A percentile compares a stretch with the other conserved stretches of the same genome.
Evolutionary conservation across 2,888 invertebrate species (phyloP).

Genomic region (Sinodicranocentrus sp.): DNA sequence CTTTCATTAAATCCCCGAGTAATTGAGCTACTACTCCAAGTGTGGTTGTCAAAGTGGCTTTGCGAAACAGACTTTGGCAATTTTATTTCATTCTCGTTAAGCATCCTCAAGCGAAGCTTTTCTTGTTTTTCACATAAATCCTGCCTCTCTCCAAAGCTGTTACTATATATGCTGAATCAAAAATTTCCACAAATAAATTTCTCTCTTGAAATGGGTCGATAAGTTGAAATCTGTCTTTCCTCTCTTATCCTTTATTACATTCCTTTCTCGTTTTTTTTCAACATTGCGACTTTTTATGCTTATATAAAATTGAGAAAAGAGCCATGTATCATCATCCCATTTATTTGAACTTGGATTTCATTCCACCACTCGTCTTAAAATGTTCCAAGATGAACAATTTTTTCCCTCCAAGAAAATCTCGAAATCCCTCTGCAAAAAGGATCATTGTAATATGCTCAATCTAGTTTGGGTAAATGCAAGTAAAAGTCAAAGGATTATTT

Average conservation of each 20-base stretch:
- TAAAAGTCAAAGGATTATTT: slow-evolving; percentile 63
- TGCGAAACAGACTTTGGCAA: slow-evolving; percentile 10
- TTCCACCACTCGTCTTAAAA: slow-evolving; percentile 20
- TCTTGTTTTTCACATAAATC: too few species aligned
- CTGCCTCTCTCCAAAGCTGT: too few species aligned
- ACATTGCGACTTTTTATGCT: slow-evolving; percentile 24
- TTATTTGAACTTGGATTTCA: slow-evolving; percentile 47
- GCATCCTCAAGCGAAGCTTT: not conserved
- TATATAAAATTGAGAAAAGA: slow-evolving; percentile 31
- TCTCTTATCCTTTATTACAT: not conserved
- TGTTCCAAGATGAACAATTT: slow-evolving; percentile 56
- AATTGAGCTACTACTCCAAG: slow-evolving; percentile 53
- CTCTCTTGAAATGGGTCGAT: slow-evolving; percentile 33
- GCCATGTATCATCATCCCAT: slow-evolving; percentile 55
- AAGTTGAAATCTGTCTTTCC: slow-evolving; percentile 50
- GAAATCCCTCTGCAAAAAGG: slow-evolving; percentile 26
- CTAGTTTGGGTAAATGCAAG: slow-evolving; percentile 33
- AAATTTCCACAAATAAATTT: slow-evolving; percentile 41
- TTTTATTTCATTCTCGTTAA: slow-evolving; percentile 2
- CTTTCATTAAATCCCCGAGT: slow-evolving; percentile 64
- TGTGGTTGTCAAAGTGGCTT: not conserved
- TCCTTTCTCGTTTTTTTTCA: not conserved
- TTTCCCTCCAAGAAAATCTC: slow-evolving; percentile 22
- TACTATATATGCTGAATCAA: not conserved
- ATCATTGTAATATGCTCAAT: slow-evolving; percentile 47